Conservation (phyloP, 2,888 invertebrate species). For the Dione juno region DNA sequence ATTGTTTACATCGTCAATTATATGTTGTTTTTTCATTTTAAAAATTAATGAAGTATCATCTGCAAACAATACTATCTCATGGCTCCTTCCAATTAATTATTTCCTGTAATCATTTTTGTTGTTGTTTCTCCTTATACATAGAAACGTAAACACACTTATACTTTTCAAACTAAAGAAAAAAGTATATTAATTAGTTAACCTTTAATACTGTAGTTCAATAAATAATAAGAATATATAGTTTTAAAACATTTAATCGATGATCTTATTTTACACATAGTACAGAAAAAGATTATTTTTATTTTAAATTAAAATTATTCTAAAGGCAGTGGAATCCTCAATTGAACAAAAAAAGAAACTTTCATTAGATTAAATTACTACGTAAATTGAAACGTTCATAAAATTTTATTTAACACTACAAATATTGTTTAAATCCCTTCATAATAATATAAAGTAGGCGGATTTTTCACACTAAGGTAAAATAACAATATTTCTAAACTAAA, state of each 20-base stretch:
- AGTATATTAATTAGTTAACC: no score
- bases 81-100: no score
- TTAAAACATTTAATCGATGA: conserved; percentile 3
- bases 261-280: not conserved
- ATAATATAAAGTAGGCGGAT: conserved; percentile 13
- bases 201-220: not conserved
- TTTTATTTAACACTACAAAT: not conserved
- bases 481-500: not conserved
- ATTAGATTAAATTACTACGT: conserved; percentile 5
- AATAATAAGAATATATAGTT: not conserved
- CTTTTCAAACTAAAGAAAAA: no score
- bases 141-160: no score
- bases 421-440: conserved; percentile 11
- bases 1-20: no score
- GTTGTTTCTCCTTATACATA: no score
- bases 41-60: no score
- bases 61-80: no score
- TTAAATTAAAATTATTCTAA: not conserved
- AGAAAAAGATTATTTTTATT: not conserved
- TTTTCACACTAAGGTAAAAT: conserved; percentile 1
- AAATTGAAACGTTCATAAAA: not conserved
- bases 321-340: not conserved
- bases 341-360: not conserved
- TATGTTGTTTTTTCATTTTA: no score
- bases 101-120: no score